Base-by-base conservation (phyloP, 2,888 invertebrate genomes). In the Bellardia pandia region DNA sequence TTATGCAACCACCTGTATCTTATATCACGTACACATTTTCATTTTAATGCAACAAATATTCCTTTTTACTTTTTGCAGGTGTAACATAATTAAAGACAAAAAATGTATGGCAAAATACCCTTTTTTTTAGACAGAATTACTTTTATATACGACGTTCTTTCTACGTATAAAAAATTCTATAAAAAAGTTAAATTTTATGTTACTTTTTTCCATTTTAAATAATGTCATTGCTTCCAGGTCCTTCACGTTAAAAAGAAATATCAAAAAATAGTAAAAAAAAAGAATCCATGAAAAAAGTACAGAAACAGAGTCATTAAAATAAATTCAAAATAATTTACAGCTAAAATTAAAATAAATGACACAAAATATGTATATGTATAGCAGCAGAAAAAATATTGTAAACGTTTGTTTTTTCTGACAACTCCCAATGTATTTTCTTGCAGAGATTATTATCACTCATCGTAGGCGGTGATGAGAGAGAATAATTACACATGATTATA, bases 341-440 rank as follows among this genome's bases (percentile, higher is more conserved):
- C 42, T 89, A 89, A 90, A 91, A 91, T 89, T 91, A 90, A 87
- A 91, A 90, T 89, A 89, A 88, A 84, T 80, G 71, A 88, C 80
- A 86, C 51, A 76, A 85, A 74, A 80, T 66, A 83, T n/a, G n/a
- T n/a, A n/a, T 23, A 23, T 23, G 23, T 23, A 23, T 58, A 75
- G 62, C 56, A 74, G 53, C 77, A 58, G 33, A 68, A 81, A 16
- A 72, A 42, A 72, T 6, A 37, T 23, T 48, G 60, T 79, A 30
- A 40, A 79, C 13, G 23, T 2, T 14, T 56, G 45, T 58, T 66
- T 48, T 58, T 68, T 48, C 40, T 68, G 56, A 11, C 56, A 81
- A 75, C 45, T 72, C 45, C 23, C 37, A 30, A 51, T 80, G 60
- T 4, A n/a, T 40, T 53, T 23, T 30, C 9, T 40, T 8, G 16